Percentiles rank a stretch among this genome's conserved stretches.
Evolutionary conservation across 2,888 invertebrate species (phyloP).

Genomic region (Amorpha juglandis): DNA sequence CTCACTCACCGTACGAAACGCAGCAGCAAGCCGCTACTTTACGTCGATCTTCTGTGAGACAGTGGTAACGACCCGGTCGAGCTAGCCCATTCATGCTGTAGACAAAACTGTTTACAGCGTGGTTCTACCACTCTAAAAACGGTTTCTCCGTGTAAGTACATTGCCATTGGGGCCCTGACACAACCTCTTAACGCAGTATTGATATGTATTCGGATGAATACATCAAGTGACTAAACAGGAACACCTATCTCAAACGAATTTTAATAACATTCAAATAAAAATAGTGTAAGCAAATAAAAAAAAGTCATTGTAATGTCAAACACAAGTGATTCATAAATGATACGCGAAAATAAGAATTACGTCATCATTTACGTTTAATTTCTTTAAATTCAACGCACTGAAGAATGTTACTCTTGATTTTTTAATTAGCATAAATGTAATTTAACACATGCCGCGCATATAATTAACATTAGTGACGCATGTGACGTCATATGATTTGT

Average conservation of each 20-base stretch:
- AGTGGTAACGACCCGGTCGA: no score
- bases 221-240: not conserved
- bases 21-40: no score
- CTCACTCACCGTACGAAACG: no score
- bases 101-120: no score
- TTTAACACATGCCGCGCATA: not conserved
- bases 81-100: no score
- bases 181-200: no score
- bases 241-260: not conserved
- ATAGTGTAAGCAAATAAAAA: constrained; percentile 38
- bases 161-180: no score
- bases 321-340: constrained; percentile 39
- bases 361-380: constrained; percentile 48
- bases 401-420: constrained; percentile 11
- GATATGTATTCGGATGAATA: not conserved
- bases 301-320: constrained; percentile 21
- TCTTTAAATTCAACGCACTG: not conserved
- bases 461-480: constrained; percentile 9
- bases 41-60: no score
- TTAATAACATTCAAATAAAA: constrained; percentile 24
- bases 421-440: constrained; percentile 5
- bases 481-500: not conserved
- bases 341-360: constrained; percentile 37
- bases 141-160: no score
- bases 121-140: no score